Evolutionary conservation across 2,113 vertebrate species (phyloP).

Genomic region (Notiomystis cincta): DNA sequence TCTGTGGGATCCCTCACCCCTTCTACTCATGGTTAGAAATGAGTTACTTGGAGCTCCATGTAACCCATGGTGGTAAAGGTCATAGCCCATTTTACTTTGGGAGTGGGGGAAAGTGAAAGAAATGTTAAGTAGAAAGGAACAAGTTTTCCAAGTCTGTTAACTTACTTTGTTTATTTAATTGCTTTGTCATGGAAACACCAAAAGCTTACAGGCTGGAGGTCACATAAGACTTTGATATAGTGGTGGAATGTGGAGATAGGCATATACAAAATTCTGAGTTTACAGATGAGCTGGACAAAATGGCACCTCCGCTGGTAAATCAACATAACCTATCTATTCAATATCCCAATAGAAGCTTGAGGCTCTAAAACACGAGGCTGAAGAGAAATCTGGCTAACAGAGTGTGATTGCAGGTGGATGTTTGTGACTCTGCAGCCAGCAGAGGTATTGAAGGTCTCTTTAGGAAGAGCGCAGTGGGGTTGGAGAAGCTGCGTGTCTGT

Average conservation of each 20-base stretch:
- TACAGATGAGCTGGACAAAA: not conserved
- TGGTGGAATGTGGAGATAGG: not conserved
- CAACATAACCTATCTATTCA: not conserved
- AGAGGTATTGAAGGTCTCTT: not conserved
- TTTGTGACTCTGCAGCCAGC: not conserved
- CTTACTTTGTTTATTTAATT: not conserved
- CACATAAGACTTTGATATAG: fast-evolving
- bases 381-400: not conserved
- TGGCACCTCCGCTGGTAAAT: not conserved
- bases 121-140: not conserved
- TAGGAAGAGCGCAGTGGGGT: not conserved
- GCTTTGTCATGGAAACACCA: not conserved
- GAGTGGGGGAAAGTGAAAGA: not conserved
- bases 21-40: not conserved
- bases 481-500: not conserved
- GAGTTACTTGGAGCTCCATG: not conserved
- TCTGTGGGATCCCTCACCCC: fast-evolving
- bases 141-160: not conserved
- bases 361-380: not conserved
- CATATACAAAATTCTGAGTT: not conserved
- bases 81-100: not conserved
- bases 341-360: not conserved
- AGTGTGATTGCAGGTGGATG: not conserved
- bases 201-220: not conserved
- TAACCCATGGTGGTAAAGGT: not conserved